These are phyloP conservation scores for Archilochus colubris DNA, from an alignment of 2,113 vertebrate species.

Conservation along the genomic window DNA sequence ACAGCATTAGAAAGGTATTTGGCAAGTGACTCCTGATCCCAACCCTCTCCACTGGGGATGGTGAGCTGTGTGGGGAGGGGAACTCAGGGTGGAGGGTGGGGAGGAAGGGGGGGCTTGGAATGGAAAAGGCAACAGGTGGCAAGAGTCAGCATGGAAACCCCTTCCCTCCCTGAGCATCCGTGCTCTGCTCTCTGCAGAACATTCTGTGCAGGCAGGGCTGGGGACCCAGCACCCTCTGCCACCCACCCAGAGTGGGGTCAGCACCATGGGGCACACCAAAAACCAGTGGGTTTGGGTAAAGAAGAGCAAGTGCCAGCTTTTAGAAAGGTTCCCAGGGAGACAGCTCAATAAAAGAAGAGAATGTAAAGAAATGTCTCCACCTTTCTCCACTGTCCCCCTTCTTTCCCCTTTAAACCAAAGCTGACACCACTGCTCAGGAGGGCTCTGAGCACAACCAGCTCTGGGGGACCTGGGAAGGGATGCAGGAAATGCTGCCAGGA, in stretches of 20 bases:
- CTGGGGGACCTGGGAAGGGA: too few species aligned
- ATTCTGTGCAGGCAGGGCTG: background rate
- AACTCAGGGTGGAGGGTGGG: constrained; percentile 11
- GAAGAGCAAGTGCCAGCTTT: background rate
- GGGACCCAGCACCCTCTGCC: background rate
- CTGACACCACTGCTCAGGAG: background rate
- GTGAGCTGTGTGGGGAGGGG: constrained; percentile 42
- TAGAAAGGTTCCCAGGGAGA: background rate
- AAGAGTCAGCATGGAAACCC: constrained; percentile 39
- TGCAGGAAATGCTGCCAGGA: background rate
- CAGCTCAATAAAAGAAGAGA: background rate
- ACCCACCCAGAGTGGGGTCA: background rate
- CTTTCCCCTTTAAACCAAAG: background rate
- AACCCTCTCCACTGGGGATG: constrained; percentile 63
- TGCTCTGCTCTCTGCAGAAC: background rate
- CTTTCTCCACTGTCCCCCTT: background rate
- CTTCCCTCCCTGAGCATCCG: background rate
- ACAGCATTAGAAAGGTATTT: constrained; percentile 74
- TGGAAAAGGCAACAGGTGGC: constrained; percentile 71
- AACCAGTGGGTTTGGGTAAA: background rate
- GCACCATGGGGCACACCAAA: fast-evolving
- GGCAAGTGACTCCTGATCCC: constrained; percentile 61
- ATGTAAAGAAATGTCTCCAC: background rate
- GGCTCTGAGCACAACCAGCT: background rate
- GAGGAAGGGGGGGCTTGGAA: constrained; percentile 52